These are phyloP conservation scores for Leptobrachium ailaonicum DNA, from an alignment of 2,113 vertebrate species.

Conservation along the genomic window DNA sequence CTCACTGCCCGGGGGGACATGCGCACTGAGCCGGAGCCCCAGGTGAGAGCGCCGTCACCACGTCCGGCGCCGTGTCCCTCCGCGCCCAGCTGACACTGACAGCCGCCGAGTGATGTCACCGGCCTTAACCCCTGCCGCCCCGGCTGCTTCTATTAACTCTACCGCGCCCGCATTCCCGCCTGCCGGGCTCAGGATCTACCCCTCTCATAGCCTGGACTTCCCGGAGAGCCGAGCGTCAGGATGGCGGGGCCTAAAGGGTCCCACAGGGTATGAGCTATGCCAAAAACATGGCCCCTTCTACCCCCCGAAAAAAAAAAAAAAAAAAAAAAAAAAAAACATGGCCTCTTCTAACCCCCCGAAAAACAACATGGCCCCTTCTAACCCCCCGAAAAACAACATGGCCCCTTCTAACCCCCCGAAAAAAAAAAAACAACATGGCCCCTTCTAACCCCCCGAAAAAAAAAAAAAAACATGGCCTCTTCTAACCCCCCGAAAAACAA, in stretches of 20 bases:
- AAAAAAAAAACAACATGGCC: too few relatives aligned
- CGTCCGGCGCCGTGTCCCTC: constrained; percentile 19
- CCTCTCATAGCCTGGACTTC: too few relatives aligned
- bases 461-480: too few relatives aligned
- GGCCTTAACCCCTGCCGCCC: constrained; percentile 54
- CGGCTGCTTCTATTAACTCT: constrained; percentile 24
- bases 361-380: too few relatives aligned
- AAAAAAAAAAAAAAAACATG: too few relatives aligned
- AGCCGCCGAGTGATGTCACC: constrained; percentile 58
- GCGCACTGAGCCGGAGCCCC: not conserved
- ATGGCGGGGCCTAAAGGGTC: not conserved
- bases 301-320: too few relatives aligned
- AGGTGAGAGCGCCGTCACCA: constrained; percentile 17
- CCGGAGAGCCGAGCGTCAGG: too few relatives aligned
- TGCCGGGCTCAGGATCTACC: constrained; percentile 49
- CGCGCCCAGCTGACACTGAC: constrained; percentile 48
- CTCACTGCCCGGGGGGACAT: not conserved
- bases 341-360: too few relatives aligned
- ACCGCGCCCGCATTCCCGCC: not conserved
- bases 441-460: too few relatives aligned
- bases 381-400: too few relatives aligned
- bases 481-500: too few relatives aligned
- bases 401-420: too few relatives aligned
- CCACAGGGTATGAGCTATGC: constrained; percentile 9
- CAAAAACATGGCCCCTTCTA: not conserved